A percentile compares a stretch with the other conserved stretches of the same genome.
Evolutionary conservation across 2,113 vertebrate genomes (phyloP).

Genomic region (Charadrius vociferus): DNA sequence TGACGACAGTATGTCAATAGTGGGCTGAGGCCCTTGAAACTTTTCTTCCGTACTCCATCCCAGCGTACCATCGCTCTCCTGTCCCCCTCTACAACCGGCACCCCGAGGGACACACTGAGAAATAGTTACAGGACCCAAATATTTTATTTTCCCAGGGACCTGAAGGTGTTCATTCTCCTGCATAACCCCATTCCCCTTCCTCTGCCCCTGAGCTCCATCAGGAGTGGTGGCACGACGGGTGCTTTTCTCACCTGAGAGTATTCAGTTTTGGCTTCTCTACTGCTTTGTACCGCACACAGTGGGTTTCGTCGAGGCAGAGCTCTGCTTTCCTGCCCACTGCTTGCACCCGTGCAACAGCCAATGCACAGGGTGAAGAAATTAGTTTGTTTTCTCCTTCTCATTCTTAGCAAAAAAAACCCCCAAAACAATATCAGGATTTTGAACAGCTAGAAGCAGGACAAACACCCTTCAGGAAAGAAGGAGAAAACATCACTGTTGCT

Average conservation of each 20-base stretch:
- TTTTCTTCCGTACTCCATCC: not conserved
- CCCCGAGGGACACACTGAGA: accelerated
- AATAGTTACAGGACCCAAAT: not conserved
- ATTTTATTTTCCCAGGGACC: not conserved
- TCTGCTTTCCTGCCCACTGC: not conserved
- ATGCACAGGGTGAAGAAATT: not conserved
- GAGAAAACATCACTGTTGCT: not conserved
- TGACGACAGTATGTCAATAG: not conserved
- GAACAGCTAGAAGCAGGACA: not conserved
- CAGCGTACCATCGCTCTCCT: not conserved
- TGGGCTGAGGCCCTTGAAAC: not conserved
- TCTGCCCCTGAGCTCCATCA: not conserved
- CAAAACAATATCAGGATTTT: not conserved
- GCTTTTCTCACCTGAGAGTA: not conserved
- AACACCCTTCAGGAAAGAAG: not conserved
- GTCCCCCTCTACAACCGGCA: not conserved
- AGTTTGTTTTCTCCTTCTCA: not conserved
- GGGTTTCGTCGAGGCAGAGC: accelerated
- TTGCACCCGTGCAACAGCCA: not conserved
- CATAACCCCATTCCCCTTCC: not conserved
- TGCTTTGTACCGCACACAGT: accelerated
- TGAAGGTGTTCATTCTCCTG: not conserved
- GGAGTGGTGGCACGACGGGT: not conserved
- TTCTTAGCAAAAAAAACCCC: not conserved
- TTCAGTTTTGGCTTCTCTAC: not conserved